Evolutionary conservation across 1,140 invertebrate species (phyloP).

Genomic region (Hermatobates lingyangjiaoensis): DNA sequence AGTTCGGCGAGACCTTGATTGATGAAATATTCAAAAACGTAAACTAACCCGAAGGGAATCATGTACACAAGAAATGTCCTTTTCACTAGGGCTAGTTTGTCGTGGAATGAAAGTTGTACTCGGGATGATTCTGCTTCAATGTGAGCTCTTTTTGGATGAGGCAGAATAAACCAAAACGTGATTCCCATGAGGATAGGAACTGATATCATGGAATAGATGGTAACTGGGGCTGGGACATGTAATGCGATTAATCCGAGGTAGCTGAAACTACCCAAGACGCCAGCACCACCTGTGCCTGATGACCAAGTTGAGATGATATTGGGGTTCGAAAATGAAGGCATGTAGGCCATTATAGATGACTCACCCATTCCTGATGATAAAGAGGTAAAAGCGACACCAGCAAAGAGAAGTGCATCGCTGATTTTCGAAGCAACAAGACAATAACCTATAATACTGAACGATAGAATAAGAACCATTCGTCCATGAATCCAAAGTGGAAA

Average conservation of each 20-base stretch:
- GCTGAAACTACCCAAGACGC: conserved; percentile 54
- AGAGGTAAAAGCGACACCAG: conserved; percentile 60
- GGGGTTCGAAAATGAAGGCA: conserved; percentile 19
- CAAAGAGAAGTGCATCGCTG: conserved; percentile 35
- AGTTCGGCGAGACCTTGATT: conserved; percentile 68
- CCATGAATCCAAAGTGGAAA: conserved; percentile 42
- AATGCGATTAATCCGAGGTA: conserved; percentile 26
- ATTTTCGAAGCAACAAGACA: conserved; percentile 41
- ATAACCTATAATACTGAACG: conserved; percentile 38
- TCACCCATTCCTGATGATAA: conserved; percentile 61
- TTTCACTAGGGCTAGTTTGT: conserved; percentile 12
- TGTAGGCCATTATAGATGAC: conserved; percentile 55
- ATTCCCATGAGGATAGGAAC: conserved; percentile 6
- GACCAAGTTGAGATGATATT: conserved; percentile 66
- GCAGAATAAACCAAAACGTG: background rate
- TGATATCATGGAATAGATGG: conserved; percentile 1
- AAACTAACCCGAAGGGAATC: conserved; percentile 60
- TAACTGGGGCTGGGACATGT: background rate
- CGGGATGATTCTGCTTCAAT: background rate
- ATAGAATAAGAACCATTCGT: conserved; percentile 36
- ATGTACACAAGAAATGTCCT: conserved; percentile 45
- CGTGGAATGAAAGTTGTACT: background rate
- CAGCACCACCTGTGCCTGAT: conserved; percentile 67
- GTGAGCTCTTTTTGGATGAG: background rate
- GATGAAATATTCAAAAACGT: conserved; percentile 77